Evolutionary conservation across 2,797 vertebrate species (phyloP).

Genomic region (Helostoma temminkii): DNA sequence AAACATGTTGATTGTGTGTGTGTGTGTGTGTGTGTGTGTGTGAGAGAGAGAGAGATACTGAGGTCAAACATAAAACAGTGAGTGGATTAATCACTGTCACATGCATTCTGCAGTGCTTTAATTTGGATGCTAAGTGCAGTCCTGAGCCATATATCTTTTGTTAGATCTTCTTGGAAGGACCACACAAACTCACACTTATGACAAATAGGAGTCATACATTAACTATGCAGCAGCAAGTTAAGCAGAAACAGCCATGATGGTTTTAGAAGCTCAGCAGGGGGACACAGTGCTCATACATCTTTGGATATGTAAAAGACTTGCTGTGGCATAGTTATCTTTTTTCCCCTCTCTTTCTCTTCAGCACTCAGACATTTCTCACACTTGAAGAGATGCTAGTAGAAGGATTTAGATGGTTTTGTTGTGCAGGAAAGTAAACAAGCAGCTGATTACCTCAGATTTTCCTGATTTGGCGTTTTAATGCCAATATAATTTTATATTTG

Average conservation of each 20-base stretch:
- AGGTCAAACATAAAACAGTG: constrained; percentile 49
- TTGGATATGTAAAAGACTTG: constrained; percentile 33
- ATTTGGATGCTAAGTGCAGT: constrained; percentile 44
- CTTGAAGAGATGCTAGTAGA: constrained; percentile 5
- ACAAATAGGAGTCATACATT: constrained; percentile 63
- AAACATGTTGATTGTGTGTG: constrained; percentile 20
- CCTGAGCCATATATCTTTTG: constrained; percentile 49
- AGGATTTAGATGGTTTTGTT: neutral
- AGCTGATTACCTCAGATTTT: too few species aligned
- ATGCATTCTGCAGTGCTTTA: constrained; percentile 1
- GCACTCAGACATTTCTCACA: constrained; percentile 5
- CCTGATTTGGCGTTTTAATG: too few species aligned
- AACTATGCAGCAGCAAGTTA: constrained; percentile 55
- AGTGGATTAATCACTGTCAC: constrained; percentile 62
- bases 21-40: constrained; percentile 30
- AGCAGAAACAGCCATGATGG: constrained; percentile 40
- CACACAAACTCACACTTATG: constrained; percentile 50
- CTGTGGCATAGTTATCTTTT: constrained; percentile 25
- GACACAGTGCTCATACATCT: constrained; percentile 59
- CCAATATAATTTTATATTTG: too few species aligned
- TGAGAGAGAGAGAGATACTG: too few species aligned
- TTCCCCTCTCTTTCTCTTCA: constrained; percentile 15
- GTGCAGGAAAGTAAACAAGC: neutral
- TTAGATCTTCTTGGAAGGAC: constrained; percentile 32
- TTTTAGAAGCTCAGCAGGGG: constrained; percentile 21